Conservation (phyloP, 2,888 invertebrate species). For the Antitype chi region DNA sequence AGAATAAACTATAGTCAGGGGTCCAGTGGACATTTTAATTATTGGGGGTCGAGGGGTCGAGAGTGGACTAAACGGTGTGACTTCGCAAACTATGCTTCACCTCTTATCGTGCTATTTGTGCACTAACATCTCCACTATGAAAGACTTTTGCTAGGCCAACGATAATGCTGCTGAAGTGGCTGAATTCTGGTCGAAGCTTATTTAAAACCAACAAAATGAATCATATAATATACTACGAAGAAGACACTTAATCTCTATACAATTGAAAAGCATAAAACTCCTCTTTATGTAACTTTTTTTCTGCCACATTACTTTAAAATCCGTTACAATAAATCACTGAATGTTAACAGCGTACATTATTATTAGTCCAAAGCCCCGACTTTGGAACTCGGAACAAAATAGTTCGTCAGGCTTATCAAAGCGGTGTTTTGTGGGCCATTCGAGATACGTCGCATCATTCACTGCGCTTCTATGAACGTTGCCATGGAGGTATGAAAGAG, state of each 20-base stretch:
- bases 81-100: too few species aligned
- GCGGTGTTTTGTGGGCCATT: conserved; percentile 73
- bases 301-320: background rate
- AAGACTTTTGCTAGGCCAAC: too few species aligned
- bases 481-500: conserved; percentile 59
- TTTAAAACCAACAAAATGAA: too few species aligned
- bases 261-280: background rate
- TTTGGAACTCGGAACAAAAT: conserved; percentile 61
- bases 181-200: too few species aligned
- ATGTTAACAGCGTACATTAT: conserved; percentile 45
- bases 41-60: too few species aligned
- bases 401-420: conserved; percentile 73
- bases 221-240: too few species aligned
- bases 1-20: too few species aligned
- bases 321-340: conserved; percentile 1
- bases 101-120: too few species aligned
- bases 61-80: too few species aligned
- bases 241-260: background rate
- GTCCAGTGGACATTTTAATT: too few species aligned
- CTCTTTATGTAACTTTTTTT: background rate
- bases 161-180: too few species aligned
- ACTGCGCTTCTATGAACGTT: conserved; percentile 70
- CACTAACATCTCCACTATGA: too few species aligned
- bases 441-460: conserved; percentile 76
- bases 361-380: conserved; percentile 25